A percentile compares a stretch with the other conserved stretches of the same genome.
These are phyloP conservation scores for Gopherus flavomarginatus DNA, from an alignment of 2,113 vertebrate species.

Conservation along the genomic window DNA sequence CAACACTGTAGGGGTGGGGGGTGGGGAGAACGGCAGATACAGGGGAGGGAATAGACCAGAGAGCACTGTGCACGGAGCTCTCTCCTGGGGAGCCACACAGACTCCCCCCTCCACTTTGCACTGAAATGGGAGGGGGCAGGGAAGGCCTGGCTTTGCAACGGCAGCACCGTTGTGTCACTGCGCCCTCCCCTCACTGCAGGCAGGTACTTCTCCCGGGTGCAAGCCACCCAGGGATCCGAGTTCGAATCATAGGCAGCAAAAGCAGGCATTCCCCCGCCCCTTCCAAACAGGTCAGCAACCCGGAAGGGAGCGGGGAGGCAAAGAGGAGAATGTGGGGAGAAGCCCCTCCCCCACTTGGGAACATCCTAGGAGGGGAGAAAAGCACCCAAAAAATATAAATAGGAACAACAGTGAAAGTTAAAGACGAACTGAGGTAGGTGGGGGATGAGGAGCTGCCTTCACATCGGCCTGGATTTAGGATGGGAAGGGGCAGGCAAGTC, in stretches of 20 bases:
- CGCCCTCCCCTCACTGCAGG: not conserved
- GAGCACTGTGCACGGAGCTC: not conserved
- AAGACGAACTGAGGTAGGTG: conserved; percentile 16
- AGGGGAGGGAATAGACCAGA: not conserved
- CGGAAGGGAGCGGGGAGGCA: not conserved
- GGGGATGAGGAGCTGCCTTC: not conserved
- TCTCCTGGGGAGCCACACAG: not conserved
- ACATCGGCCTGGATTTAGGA: not conserved
- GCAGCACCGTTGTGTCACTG: no score
- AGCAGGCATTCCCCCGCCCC: no score
- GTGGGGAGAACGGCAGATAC: not conserved
- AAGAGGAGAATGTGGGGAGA: not conserved
- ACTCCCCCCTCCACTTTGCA: not conserved
- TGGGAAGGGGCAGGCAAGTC: not conserved
- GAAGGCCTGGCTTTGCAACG: not conserved
- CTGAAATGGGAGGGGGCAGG: not conserved
- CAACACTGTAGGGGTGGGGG: not conserved
- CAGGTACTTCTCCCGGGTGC: not conserved
- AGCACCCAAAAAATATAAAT: conserved; percentile 19
- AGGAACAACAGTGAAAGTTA: not conserved
- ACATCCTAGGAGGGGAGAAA: no score
- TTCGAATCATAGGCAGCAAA: not conserved
- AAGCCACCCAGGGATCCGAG: not conserved
- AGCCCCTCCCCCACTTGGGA: not conserved
- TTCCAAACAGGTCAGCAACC: not conserved